Evolutionary conservation across 2,797 vertebrate genomes (phyloP), one percentile per base, ranked within the genome.

Genomic region (Smutsia gigantea): DNA sequence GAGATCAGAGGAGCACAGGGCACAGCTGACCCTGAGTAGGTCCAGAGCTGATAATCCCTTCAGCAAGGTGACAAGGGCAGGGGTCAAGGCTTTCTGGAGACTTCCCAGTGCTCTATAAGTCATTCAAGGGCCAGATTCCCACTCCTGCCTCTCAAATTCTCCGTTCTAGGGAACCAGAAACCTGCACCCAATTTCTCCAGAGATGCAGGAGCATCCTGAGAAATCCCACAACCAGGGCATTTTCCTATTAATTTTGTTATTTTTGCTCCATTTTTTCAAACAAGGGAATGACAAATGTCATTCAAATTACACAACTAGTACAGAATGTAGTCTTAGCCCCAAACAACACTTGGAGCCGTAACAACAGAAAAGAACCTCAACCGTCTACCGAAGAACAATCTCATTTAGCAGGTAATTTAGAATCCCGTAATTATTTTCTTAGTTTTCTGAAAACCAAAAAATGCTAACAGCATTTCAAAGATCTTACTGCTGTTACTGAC

Each of bases 341-440:
- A 84, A 82, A 29, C 55, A 77, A 95, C 69, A 34, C 4, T 27
- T 42, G 68, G 88, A 39, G 29, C 17, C 0, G 64, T 66, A 23
- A 37, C 15, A 77, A 12, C 59, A 14, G 77, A 53, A 95, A 78
- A 49, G 55, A 82, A 96, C 87, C 29, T 69, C 68, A 66, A 69
- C 71, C 49, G 75, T 79, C 88, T 64, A 2, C 37, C 0, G 42
- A 91, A 95, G 82, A 96, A 90, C 17, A 87, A 87, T 93, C 95
- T 89, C 7, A 71, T 94, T 90, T 85, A 61, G 69, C 84, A 93
- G 94, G 90, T 29, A 37, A 97, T 97, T 97, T 82, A 63, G 29
- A 97, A 93, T 87, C 0, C 4, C 29, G 8, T 86, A 66, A 97
- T 97, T 93, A 84, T 98, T 98, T 97, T 66, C 51, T 97, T 92